Evolutionary conservation across 2,113 vertebrate species (phyloP).

Genomic region (Rutilus rutilus): DNA sequence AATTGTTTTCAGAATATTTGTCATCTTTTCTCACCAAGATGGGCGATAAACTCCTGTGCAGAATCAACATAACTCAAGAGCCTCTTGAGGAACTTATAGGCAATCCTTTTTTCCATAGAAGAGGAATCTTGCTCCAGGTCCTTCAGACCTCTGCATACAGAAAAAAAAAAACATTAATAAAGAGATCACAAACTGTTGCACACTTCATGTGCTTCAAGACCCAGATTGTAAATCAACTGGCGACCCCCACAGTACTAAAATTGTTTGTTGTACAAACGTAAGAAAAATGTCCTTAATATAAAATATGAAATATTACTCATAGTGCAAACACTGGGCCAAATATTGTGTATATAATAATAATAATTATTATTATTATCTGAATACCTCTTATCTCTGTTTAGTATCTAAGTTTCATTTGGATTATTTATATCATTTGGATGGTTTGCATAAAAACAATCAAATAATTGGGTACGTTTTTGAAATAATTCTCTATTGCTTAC

Average conservation of each 20-base stretch:
- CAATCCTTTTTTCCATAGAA: slow-evolving; percentile 94
- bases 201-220: neutral
- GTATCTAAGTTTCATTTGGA: neutral
- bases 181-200: neutral
- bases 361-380: neutral
- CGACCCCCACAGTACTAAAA: neutral
- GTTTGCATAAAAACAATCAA: neutral
- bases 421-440: neutral
- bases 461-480: neutral
- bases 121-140: slow-evolving; percentile 91
- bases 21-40: slow-evolving; percentile 83
- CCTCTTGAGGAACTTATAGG: slow-evolving; percentile 93
- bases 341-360: neutral
- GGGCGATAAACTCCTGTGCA: slow-evolving; percentile 96
- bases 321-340: neutral
- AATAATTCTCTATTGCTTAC: neutral
- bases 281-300: neutral
- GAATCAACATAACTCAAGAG: slow-evolving; percentile 92
- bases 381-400: neutral
- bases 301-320: neutral
- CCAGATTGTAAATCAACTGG: neutral
- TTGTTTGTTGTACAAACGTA: neutral
- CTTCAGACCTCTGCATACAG: slow-evolving; percentile 80
- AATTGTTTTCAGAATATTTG: neutral
- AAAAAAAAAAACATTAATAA: neutral